Percentiles rank a stretch among this genome's conserved stretches.
These are phyloP conservation scores for Phorcus lineatus DNA, from an alignment of 2,888 invertebrate species.

Conservation along the genomic window DNA sequence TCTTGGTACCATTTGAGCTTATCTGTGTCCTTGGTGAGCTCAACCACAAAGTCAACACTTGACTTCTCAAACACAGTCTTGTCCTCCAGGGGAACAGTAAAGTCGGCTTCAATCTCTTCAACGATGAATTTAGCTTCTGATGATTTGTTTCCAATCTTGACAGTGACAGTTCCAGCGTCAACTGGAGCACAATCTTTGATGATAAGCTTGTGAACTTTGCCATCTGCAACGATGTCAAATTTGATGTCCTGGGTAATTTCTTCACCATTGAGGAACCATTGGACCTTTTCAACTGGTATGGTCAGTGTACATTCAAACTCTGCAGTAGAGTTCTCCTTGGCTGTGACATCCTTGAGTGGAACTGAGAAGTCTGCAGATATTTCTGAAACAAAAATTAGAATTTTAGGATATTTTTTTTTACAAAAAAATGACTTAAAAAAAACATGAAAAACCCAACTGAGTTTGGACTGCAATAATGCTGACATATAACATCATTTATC, in stretches of 20 bases:
- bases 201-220: conserved; percentile 47
- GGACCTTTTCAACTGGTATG: conserved; percentile 92
- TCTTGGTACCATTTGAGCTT: conserved; percentile 86
- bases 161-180: conserved; percentile 51
- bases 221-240: conserved; percentile 79
- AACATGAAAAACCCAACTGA: too few relatives aligned
- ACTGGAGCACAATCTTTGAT: conserved; percentile 42
- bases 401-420: too few relatives aligned
- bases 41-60: conserved; percentile 84
- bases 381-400: conserved; percentile 33
- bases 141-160: conserved; percentile 45
- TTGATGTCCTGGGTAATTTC: conserved; percentile 88
- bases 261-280: conserved; percentile 89
- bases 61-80: conserved; percentile 76
- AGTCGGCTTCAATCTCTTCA: conserved; percentile 89
- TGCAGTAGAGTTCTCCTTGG: conserved; percentile 76
- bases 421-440: too few relatives aligned
- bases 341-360: conserved; percentile 46
- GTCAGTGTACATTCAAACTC: conserved; percentile 94
- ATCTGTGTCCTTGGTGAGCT: conserved; percentile 86
- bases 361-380: conserved; percentile 45
- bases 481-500: too few relatives aligned
- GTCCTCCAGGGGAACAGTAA: conserved; percentile 87
- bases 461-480: too few relatives aligned
- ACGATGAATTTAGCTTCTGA: conserved; percentile 41